These are phyloP conservation scores for Redunca redunca DNA, from an alignment of 2,113 vertebrate species.

Conservation along the genomic window DNA sequence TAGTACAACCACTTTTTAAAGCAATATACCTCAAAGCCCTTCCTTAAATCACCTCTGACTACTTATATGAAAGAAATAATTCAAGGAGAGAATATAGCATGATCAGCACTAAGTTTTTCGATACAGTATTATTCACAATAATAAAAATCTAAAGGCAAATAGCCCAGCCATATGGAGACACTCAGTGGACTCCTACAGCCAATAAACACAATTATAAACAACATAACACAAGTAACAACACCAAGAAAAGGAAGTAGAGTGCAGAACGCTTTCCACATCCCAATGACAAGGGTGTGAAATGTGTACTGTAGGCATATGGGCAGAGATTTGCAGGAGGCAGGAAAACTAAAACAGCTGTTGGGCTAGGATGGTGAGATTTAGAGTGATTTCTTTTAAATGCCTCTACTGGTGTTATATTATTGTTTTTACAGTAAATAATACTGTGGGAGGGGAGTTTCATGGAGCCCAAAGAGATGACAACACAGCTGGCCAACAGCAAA, in stretches of 20 bases:
- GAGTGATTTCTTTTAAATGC: background rate
- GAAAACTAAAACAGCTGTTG: conserved; percentile 65
- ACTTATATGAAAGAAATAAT: background rate
- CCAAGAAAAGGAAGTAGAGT: background rate
- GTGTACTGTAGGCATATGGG: conserved; percentile 10
- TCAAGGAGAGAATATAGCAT: background rate
- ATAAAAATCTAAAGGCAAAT: conserved; percentile 22
- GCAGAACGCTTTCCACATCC: background rate
- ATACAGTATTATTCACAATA: conserved; percentile 8
- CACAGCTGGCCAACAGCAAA: conserved; percentile 53
- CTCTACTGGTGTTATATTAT: conserved; percentile 39
- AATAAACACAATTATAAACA: conserved; percentile 38
- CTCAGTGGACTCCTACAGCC: background rate
- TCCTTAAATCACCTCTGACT: background rate
- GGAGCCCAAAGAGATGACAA: conserved; percentile 15
- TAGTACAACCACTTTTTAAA: background rate
- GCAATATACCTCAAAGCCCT: background rate
- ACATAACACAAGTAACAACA: background rate
- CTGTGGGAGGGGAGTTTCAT: background rate
- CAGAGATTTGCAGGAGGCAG: conserved; percentile 45
- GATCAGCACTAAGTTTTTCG: background rate
- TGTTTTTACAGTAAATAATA: conserved; percentile 63
- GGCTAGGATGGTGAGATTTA: conserved; percentile 14
- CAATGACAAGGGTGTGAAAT: conserved; percentile 37
- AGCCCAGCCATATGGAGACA: background rate